Evolutionary conservation across 2,797 vertebrate species (phyloP).

Genomic region (Kryptopterus vitreolus): DNA sequence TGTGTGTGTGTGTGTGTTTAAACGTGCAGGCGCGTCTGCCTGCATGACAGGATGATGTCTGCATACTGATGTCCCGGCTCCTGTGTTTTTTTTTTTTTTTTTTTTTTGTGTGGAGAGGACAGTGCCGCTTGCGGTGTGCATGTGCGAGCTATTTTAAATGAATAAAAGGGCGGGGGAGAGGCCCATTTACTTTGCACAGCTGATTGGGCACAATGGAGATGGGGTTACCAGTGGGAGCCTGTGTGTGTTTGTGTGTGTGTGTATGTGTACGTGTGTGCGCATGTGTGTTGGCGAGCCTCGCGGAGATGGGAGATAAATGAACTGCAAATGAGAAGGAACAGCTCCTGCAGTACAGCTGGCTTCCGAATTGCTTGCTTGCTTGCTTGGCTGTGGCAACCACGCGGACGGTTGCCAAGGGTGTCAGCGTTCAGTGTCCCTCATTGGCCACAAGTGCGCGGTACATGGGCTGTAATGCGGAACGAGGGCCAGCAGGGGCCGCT

Average conservation of each 20-base stretch:
- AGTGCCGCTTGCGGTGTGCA: conserved; percentile 33
- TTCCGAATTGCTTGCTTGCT: conserved; percentile 63
- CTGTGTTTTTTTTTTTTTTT: conserved; percentile 45
- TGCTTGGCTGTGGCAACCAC: conserved; percentile 67
- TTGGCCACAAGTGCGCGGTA: conserved; percentile 43
- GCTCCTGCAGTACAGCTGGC: conserved; percentile 73
- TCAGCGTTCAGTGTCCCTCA: conserved; percentile 54
- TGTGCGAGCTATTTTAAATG: conserved; percentile 55
- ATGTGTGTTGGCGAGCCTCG: conserved; percentile 48
- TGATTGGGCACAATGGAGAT: conserved; percentile 70
- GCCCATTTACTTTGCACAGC: conserved; percentile 71
- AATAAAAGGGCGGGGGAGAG: conserved; percentile 58
- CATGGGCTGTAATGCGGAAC: conserved; percentile 22
- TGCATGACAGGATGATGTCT: conserved; percentile 41
- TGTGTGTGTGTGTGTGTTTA: background rate
- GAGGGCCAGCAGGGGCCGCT: conserved; percentile 57
- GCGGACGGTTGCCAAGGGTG: conserved; percentile 60
- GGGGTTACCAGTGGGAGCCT: conserved; percentile 56
- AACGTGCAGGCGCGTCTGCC: conserved; percentile 14
- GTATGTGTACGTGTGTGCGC: conserved; percentile 40
- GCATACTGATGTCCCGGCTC: conserved; percentile 49
- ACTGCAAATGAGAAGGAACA: conserved; percentile 74
- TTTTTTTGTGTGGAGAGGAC: conserved; percentile 33
- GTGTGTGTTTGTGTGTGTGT: conserved; percentile 45
- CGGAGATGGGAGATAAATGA: conserved; percentile 68